Percentiles rank a stretch among this genome's conserved stretches.
phyloP scores from a whole-genome alignment of 2,113 vertebrate species.

The Mystacornis crossleyi region DNA sequence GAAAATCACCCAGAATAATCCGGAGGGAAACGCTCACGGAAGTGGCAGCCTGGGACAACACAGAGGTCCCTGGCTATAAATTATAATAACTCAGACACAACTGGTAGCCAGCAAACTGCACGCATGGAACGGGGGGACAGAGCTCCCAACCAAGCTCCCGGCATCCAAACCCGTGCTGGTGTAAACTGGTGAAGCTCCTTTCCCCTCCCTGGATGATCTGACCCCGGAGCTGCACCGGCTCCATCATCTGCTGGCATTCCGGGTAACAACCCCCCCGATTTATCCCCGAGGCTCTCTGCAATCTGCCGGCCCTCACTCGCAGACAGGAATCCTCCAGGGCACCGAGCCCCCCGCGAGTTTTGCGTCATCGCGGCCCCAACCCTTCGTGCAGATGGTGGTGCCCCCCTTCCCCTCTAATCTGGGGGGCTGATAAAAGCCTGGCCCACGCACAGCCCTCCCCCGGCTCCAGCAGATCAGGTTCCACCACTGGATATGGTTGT shows the following conservation, averaged over 20 bases:
- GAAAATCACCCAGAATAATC: neutral
- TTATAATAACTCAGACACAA: neutral
- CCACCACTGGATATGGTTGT: conserved; percentile 25
- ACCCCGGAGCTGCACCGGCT: neutral
- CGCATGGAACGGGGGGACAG: fast-evolving
- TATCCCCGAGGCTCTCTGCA: neutral
- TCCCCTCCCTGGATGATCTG: neutral
- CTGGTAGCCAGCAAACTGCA: neutral
- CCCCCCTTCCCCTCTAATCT: neutral
- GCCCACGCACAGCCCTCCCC: neutral
- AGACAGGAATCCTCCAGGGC: conserved; percentile 27
- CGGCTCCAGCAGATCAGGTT: conserved; percentile 41
- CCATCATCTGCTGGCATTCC: neutral
- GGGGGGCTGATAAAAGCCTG: conserved; percentile 34
- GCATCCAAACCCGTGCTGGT: neutral
- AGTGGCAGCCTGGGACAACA: neutral
- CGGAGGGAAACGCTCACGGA: fast-evolving
- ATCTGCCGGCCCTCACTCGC: neutral
- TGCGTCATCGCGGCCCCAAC: neutral
- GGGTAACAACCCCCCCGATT: neutral
- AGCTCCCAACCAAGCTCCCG: neutral
- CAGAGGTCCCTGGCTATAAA: fast-evolving
- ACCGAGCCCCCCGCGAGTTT: neutral
- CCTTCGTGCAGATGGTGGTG: conserved; percentile 17
- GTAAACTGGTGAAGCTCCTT: neutral